Conservation (phyloP, 2,797 vertebrate species). For the Periparus ater region DNA sequence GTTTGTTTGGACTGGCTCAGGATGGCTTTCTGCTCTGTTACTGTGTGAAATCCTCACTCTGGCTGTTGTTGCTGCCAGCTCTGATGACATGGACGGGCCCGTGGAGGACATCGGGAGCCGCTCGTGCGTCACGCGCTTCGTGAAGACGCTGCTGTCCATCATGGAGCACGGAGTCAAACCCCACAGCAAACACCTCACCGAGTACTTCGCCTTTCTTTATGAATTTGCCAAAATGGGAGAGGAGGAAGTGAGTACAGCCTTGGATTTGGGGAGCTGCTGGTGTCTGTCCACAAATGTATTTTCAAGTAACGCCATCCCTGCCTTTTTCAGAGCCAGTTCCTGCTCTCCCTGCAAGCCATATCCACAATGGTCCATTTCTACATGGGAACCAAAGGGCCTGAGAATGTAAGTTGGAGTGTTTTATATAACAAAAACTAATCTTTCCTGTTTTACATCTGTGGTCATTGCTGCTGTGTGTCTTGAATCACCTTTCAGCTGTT, state of each 20-base stretch:
- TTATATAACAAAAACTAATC: background rate
- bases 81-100: slow-evolving; percentile 96
- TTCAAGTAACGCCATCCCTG: background rate
- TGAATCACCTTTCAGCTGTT: background rate
- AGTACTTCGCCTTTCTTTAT: slow-evolving; percentile 98
- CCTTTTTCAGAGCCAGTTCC: slow-evolving; percentile 90
- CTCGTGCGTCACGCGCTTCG: slow-evolving; percentile 96
- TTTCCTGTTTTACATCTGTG: background rate
- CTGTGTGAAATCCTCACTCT: background rate
- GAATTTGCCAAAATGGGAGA: slow-evolving; percentile 99
- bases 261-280: background rate
- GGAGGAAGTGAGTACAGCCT: slow-evolving; percentile 85
- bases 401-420: slow-evolving; percentile 86
- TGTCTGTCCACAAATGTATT: background rate
- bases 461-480: background rate
- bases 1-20: background rate
- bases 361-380: slow-evolving; percentile 99
- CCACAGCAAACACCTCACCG: slow-evolving; percentile 98
- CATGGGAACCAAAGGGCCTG: slow-evolving; percentile 98
- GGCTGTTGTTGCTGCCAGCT: slow-evolving; percentile 76
- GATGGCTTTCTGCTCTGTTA: background rate
- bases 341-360: slow-evolving; percentile 96
- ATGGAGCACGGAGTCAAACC: slow-evolving; percentile 99
- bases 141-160: slow-evolving; percentile 94
- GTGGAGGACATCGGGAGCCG: slow-evolving; percentile 98